Base-by-base conservation (phyloP, 2,797 vertebrate genomes). In the Orientallactaga sibirica region DNA sequence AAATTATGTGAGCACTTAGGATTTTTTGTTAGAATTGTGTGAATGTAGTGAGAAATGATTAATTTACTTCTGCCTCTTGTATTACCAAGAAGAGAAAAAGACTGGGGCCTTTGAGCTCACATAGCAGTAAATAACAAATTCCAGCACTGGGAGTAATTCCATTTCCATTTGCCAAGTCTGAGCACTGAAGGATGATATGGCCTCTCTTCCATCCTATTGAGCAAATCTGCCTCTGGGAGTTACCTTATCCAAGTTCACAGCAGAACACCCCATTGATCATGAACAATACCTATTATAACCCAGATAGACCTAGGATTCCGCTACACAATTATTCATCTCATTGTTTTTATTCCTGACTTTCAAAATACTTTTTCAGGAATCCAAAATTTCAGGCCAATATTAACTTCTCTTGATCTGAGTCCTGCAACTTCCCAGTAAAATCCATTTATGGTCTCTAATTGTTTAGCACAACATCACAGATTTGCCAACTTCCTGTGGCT, bases 71-170 rank as follows among this genome's bases (percentile, higher is more conserved):
- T 90, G 74, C 18, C 5, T 93, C 71, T 91, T 88, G 15, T 58
- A 92, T 93, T 77, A 64, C 25, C 29, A 90, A 90, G 58, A 73
- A 90, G 14, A 92, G 64, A 92, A 94, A 83, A 27, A 82, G 66
- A 92, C 62, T 64, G 48, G 55, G 89, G 22, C 25, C 71, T 83
- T 80, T 67, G 92, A 90, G 71, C 24, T 94, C 88, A 52, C 48
- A 91, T 90, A 67, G 62, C n/a, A 67, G 64, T 77, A 96, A 95
- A 84, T 90, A 95, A 95, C 80, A 95, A 91, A 92, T 93, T 70
- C 27, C n/a, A 67, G n/a, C 19, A 37, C 29, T 41, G 93, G 90
- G 88, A 92, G 58, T 27, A 68, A 84, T 92, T 94, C 41, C 37
- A 18, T 48, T 86, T 91, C 22, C 48, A 71, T 90, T 86, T 93